These are phyloP conservation scores for Cydia pomonella DNA, from an alignment of 1,140 invertebrate genomes.

Conservation along the genomic window DNA sequence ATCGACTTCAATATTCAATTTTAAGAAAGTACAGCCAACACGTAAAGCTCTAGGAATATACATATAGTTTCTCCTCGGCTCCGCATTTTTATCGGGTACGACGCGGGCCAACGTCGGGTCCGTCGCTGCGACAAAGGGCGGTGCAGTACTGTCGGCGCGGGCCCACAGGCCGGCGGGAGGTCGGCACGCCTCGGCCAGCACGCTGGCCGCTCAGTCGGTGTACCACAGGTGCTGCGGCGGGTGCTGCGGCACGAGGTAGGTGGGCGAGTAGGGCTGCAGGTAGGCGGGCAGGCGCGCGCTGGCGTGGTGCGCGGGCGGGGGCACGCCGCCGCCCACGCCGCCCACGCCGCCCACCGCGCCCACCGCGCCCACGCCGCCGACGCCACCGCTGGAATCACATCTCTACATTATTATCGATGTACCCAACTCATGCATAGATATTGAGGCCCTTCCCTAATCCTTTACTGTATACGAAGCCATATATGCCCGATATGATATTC, in stretches of 20 bases:
- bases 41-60: constrained; percentile 7
- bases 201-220: constrained; percentile 63
- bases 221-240: constrained; percentile 76
- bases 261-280: constrained; percentile 76
- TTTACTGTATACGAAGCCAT: no score
- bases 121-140: no score
- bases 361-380: constrained; percentile 52
- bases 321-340: constrained; percentile 31
- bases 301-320: constrained; percentile 46
- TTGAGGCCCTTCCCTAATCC: no score
- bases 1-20: background rate
- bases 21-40: background rate
- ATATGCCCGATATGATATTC: no score
- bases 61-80: background rate
- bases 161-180: no score
- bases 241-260: constrained; percentile 71
- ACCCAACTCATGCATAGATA: no score
- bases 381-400: constrained; percentile 46
- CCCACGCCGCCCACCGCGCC: constrained; percentile 40
- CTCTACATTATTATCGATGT: background rate
- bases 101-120: no score
- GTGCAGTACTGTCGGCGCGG: no score
- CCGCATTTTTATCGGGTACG: no score
- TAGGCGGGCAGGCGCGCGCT: constrained; percentile 71
- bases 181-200: no score